A percentile compares a stretch with the other conserved stretches of the same genome.
These are phyloP conservation scores for Temnothorax unifasciatus DNA, from an alignment of 2,888 invertebrate species.

Conservation along the genomic window DNA sequence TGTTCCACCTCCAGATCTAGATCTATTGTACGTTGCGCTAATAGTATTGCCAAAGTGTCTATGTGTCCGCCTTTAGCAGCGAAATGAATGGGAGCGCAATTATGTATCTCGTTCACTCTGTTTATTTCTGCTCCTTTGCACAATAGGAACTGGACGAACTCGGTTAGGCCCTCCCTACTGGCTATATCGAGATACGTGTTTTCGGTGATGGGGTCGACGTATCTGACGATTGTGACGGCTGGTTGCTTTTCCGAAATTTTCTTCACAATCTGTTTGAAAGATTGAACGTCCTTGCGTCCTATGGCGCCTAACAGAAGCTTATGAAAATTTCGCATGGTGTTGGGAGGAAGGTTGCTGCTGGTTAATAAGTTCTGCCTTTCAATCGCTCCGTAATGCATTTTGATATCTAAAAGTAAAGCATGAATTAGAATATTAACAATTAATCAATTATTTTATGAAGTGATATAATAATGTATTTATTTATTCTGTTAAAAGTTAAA, in stretches of 20 bases:
- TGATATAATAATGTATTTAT: neutral
- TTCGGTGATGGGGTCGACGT: constrained; percentile 87
- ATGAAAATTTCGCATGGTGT: constrained; percentile 51
- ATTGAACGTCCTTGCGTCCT: constrained; percentile 31
- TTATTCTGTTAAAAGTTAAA: neutral
- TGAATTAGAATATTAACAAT: neutral
- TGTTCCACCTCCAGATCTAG: constrained; percentile 80
- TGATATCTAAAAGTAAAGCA: neutral
- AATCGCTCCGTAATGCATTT: constrained; percentile 70
- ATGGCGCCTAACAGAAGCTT: constrained; percentile 57
- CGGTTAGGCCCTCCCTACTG: constrained; percentile 87
- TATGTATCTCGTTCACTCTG: constrained; percentile 87
- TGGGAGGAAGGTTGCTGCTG: neutral
- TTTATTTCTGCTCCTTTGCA: constrained; percentile 89
- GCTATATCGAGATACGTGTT: constrained; percentile 89
- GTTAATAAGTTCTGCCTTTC: constrained; percentile 61
- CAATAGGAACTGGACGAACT: constrained; percentile 88
- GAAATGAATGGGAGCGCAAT: constrained; percentile 90
- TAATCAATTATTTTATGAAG: neutral
- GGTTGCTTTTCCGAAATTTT: constrained; percentile 60
- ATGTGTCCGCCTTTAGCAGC: constrained; percentile 87
- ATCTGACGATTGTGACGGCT: constrained; percentile 86
- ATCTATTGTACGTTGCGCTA: constrained; percentile 78
- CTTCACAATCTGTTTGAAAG: constrained; percentile 74
- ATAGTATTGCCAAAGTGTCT: constrained; percentile 76